Evolutionary conservation across 2,888 invertebrate species (phyloP).

Genomic region (Spilarctia lutea): DNA sequence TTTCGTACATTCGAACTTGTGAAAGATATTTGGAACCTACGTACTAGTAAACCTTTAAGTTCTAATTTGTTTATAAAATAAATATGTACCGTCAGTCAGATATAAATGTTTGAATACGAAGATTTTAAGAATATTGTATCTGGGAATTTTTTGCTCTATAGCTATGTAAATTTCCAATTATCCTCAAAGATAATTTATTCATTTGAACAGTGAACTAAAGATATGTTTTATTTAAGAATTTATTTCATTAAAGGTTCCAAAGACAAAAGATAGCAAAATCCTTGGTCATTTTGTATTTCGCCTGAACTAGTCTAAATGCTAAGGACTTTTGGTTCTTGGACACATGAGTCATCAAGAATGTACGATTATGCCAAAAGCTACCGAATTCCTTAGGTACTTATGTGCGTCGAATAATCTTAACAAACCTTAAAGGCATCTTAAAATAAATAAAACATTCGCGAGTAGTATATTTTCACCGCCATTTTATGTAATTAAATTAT

Average conservation of each 20-base stretch:
- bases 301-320: not conserved
- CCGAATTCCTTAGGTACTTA: not conserved
- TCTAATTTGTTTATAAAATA: not conserved
- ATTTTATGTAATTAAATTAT: not conserved
- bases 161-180: too few species aligned
- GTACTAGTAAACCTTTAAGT: not conserved
- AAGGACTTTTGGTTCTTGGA: not conserved
- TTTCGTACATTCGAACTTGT: not conserved
- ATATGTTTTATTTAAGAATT: too few species aligned
- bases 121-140: not conserved
- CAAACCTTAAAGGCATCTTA: not conserved
- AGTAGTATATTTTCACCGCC: not conserved
- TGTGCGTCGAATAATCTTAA: not conserved
- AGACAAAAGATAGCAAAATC: not conserved
- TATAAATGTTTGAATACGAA: not conserved
- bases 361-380: not conserved
- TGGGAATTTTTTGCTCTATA: not conserved
- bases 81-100: not conserved
- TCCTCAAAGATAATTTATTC: too few species aligned
- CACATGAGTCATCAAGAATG: conserved; percentile 5
- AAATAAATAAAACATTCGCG: not conserved
- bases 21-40: not conserved
- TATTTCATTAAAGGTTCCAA: not conserved
- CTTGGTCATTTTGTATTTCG: not conserved
- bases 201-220: too few species aligned